Conservation (phyloP, 35 echinoderm and acorn worm genomes). For the Ophiothrix spiculata region DNA sequence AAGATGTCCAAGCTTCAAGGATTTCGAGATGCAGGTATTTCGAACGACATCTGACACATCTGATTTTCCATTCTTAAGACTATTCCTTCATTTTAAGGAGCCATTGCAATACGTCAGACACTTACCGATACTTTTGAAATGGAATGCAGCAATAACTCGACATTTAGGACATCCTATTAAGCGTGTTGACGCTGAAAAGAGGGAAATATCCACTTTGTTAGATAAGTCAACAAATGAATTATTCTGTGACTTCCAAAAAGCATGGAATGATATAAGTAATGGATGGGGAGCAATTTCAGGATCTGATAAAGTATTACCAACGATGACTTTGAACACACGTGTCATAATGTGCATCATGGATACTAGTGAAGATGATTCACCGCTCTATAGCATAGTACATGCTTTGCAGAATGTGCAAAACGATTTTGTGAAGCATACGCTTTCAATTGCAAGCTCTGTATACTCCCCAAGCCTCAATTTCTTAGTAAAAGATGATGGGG, state of each 20-base stretch:
- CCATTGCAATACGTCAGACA: background rate
- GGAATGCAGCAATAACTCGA: slow-evolving; percentile 2
- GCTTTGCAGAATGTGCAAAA: slow-evolving; percentile 21
- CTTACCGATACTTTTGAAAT: slow-evolving; percentile 16
- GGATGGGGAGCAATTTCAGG: slow-evolving; percentile 14
- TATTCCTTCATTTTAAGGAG: background rate
- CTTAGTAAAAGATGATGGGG: slow-evolving; percentile 4
- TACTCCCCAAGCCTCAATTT: background rate
- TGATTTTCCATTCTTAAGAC: slow-evolving; percentile 7
- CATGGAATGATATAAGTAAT: slow-evolving; percentile 10
- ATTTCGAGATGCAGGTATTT: slow-evolving; percentile 1
- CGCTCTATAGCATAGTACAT: slow-evolving; percentile 3
- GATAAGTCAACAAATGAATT: background rate
- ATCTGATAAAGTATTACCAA: background rate
- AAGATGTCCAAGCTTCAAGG: background rate
- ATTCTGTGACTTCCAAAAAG: background rate
- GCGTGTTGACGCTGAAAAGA: background rate
- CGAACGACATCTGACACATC: background rate
- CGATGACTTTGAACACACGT: background rate
- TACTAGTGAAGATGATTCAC: background rate
- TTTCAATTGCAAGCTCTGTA: background rate
- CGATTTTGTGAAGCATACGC: background rate
- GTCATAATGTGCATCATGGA: slow-evolving; percentile 12
- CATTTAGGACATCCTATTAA: background rate
- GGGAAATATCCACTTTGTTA: background rate